Percentiles rank a stretch among this genome's conserved stretches.
Conservation (phyloP, 2,888 invertebrate species). For the Halictus ligatus region DNA sequence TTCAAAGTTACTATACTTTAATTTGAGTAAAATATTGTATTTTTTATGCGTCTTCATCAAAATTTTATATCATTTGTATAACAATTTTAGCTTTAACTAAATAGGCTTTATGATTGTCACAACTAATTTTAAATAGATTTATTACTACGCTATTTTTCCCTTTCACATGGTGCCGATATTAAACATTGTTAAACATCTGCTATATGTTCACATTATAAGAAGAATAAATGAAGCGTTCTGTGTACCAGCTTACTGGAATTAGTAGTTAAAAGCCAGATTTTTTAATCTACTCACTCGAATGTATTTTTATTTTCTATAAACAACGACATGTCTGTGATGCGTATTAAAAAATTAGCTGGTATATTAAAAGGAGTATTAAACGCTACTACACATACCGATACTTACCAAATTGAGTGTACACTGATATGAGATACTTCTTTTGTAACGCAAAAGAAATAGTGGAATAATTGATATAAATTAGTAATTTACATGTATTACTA, state of each 20-base stretch:
- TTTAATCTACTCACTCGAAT: conserved; percentile 5
- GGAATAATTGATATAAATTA: background rate
- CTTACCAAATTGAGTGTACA: background rate
- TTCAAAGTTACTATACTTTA: background rate
- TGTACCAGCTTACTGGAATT: background rate
- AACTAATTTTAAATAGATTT: background rate
- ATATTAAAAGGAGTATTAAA: conserved; percentile 64
- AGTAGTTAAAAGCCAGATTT: background rate
- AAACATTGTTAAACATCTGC: background rate
- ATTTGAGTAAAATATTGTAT: background rate
- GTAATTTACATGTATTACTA: background rate
- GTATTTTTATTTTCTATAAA: conserved; percentile 65
- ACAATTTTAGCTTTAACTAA: background rate
- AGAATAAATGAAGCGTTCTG: background rate
- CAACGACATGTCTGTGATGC: conserved; percentile 80
- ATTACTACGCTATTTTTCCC: background rate
- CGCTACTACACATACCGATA: conserved; percentile 45
- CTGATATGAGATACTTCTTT: background rate
- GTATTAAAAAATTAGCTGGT: conserved; percentile 70
- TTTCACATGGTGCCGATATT: background rate
- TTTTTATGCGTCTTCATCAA: background rate
- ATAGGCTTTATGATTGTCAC: background rate
- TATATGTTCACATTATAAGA: background rate
- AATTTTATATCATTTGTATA: background rate
- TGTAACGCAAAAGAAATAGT: background rate